These are phyloP conservation scores for Camelus bactrianus DNA, from an alignment of 2,113 vertebrate genomes.

Conservation along the genomic window DNA sequence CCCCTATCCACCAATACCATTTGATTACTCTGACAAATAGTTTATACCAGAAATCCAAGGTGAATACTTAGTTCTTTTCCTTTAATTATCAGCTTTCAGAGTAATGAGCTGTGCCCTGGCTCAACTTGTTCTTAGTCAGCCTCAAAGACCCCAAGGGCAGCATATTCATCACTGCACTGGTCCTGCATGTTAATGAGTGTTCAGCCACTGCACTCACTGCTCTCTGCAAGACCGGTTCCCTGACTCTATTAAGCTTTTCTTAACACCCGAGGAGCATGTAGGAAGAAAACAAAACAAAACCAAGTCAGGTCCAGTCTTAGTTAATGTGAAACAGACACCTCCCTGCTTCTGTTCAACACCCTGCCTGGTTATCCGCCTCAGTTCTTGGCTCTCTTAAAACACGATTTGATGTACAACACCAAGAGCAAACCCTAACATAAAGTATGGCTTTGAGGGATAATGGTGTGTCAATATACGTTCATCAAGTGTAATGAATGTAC, in stretches of 20 bases:
- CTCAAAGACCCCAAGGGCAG: neutral
- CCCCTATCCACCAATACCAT: neutral
- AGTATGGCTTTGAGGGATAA: neutral
- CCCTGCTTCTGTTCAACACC: neutral
- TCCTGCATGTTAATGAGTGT: neutral
- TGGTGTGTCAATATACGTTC: neutral
- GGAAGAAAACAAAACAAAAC: neutral
- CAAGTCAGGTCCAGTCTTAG: neutral
- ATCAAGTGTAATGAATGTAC: neutral
- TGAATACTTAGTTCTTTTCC: neutral
- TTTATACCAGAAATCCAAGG: constrained; percentile 1
- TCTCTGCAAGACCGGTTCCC: neutral
- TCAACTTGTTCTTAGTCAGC: neutral
- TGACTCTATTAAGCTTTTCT: neutral
- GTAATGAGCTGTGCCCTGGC: neutral
- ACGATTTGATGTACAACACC: neutral
- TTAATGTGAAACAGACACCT: neutral
- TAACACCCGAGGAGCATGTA: neutral
- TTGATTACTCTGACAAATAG: constrained; percentile 18
- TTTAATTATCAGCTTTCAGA: constrained; percentile 23
- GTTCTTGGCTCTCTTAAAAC: neutral
- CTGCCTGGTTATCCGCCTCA: no score
- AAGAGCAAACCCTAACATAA: neutral
- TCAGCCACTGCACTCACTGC: neutral
- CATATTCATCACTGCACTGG: neutral